phyloP scores from a whole-genome alignment of 2,797 vertebrate genomes.

The Notoglanidium macrostoma region DNA sequence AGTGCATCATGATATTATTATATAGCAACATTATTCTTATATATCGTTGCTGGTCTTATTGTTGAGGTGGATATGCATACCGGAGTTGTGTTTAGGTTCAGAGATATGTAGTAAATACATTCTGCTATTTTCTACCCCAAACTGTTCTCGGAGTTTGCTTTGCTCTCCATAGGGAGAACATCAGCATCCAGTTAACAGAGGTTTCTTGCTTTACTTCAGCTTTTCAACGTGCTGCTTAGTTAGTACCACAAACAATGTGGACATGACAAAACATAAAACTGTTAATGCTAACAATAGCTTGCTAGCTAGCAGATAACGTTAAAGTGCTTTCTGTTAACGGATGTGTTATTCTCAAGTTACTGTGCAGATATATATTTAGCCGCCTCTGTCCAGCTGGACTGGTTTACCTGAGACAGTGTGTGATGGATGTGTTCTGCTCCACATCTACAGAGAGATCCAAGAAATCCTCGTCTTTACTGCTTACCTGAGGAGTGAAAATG shows the following conservation, averaged over 20 bases:
- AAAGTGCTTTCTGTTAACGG: background rate
- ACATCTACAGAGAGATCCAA: constrained; percentile 91
- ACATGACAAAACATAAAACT: background rate
- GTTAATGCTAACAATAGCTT: background rate
- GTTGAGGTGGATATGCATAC: background rate
- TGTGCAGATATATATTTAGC: background rate
- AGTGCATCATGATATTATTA: background rate
- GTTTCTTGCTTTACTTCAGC: background rate
- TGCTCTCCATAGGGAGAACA: background rate
- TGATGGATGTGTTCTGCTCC: constrained; percentile 93
- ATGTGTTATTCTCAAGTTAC: background rate
- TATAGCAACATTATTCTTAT: background rate
- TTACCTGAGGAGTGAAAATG: constrained; percentile 74
- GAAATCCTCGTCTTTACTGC: constrained; percentile 94
- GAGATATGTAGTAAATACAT: background rate
- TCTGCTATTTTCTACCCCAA: background rate
- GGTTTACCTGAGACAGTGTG: constrained; percentile 87
- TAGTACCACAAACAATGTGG: background rate
- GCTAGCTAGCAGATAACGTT: background rate
- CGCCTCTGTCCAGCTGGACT: background rate
- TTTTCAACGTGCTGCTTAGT: no score
- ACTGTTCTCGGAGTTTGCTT: no score
- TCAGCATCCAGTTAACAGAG: background rate
- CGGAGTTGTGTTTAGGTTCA: background rate
- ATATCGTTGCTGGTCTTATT: background rate